These are phyloP conservation scores for Heliconius hermathena DNA, from an alignment of 1,140 invertebrate species.

Conservation along the genomic window DNA sequence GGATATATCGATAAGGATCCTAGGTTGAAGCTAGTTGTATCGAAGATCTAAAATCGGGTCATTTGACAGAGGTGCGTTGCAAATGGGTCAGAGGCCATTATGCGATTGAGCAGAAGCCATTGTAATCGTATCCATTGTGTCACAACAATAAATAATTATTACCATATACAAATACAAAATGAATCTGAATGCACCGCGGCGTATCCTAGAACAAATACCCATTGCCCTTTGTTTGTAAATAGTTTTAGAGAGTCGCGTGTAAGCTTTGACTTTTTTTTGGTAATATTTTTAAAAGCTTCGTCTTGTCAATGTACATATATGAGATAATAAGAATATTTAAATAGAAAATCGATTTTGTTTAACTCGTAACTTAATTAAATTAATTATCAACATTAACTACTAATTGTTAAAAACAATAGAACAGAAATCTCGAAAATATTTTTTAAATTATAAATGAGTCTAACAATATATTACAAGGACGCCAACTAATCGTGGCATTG, in stretches of 20 bases:
- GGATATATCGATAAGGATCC: not conserved
- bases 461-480: conserved; percentile 30
- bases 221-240: conserved; percentile 36
- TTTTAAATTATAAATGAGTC: not conserved
- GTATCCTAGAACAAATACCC: conserved; percentile 35
- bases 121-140: conserved; percentile 62
- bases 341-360: not conserved
- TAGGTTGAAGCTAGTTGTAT: not conserved
- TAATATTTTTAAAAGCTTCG: not conserved
- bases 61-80: conserved; percentile 49
- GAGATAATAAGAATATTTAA: not conserved
- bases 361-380: not conserved
- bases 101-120: conserved; percentile 51
- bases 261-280: conserved; percentile 16
- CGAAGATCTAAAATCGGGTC: conserved; percentile 22
- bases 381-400: not conserved
- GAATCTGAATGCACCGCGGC: conserved; percentile 27
- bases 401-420: not conserved
- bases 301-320: not conserved
- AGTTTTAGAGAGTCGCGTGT: conserved; percentile 25
- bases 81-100: conserved; percentile 63
- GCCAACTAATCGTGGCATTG: conserved; percentile 17
- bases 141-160: conserved; percentile 49
- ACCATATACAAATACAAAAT: conserved; percentile 46
- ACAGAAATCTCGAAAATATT: not conserved